These are phyloP conservation scores for Bufo bufo DNA, from an alignment of 2,113 vertebrate species.

Conservation along the genomic window DNA sequence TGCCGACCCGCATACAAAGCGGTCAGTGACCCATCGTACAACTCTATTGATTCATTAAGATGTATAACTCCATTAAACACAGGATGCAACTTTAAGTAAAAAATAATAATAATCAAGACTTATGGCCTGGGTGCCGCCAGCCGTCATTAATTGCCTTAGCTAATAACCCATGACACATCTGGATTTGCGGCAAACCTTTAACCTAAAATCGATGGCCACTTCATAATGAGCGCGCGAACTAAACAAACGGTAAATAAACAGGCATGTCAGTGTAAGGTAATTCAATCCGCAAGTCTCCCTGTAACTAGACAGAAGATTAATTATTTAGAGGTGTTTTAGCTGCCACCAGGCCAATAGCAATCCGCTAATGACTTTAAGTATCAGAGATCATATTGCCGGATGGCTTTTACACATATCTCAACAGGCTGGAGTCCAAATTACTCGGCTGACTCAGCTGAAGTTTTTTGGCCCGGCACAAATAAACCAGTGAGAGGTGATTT, in stretches of 20 bases:
- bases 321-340: constrained; percentile 64
- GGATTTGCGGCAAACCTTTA: constrained; percentile 59
- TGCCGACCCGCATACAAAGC: neutral
- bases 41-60: neutral
- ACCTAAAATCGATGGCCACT: constrained; percentile 63
- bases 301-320: constrained; percentile 67
- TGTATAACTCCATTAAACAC: neutral
- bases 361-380: constrained; percentile 55
- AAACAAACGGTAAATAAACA: constrained; percentile 68
- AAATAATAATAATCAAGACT: neutral
- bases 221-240: constrained; percentile 65
- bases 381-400: neutral
- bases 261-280: constrained; percentile 64
- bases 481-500: neutral
- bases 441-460: neutral
- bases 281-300: constrained; percentile 65
- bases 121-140: neutral
- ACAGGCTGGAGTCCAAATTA: neutral
- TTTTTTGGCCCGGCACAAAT: neutral
- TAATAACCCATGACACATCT: constrained; percentile 55
- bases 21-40: neutral
- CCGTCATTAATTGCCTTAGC: constrained; percentile 45
- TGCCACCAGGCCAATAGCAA: constrained; percentile 58
- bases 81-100: constrained; percentile 2
- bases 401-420: neutral